Base-by-base conservation (phyloP, 2,888 invertebrate genomes). In the Drosophila robusta region DNA sequence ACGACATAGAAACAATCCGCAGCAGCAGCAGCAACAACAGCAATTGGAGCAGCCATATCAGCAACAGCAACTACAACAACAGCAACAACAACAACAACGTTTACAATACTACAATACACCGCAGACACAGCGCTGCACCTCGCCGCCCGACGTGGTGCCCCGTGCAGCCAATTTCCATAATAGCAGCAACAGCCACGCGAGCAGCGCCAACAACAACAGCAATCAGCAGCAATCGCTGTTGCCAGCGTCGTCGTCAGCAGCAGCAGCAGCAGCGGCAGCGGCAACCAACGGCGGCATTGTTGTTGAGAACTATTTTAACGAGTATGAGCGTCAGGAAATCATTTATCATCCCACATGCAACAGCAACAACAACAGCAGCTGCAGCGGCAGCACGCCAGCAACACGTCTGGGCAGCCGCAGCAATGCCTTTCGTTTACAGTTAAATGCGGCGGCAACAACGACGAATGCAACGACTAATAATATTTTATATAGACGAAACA, bases 271-370 rank as follows among this genome's bases (percentile, higher is more conserved):
- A 46, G 49, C 64, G 50, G 60, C 69, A 34, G 38, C 66, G 44
- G 36, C 69, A 38, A 45, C 47, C 18, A 63, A 77, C 42, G 88
- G 78, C 74, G 90, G 91, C 76, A 91, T 91, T 79, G 85, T 91
- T 84, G 91, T 91, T 70, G 91, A 91, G 76, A 91, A 91, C 75
- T 91, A 91, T 87, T 91, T 91, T 74, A 91, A 91, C 80, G 91
- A 91, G 88, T 91, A 91, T 72, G 91, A 91, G 78, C 91, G 91
- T 88, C 91, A 91, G 90, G 91, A 91, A 90, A 91, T 91, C 89
- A 91, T 90, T 76, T 90, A 90, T 89, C 91, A 78, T 69, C 67
- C 73, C 69, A 75, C 76, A 67, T 68, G 72, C 71, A 78, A 54
- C 45, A 73, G 45, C 65, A 73, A 7, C 70, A 61, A 6, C 60